Evolutionary conservation across 2,888 invertebrate species (phyloP).

Genomic region (Tortricodes alternella): DNA sequence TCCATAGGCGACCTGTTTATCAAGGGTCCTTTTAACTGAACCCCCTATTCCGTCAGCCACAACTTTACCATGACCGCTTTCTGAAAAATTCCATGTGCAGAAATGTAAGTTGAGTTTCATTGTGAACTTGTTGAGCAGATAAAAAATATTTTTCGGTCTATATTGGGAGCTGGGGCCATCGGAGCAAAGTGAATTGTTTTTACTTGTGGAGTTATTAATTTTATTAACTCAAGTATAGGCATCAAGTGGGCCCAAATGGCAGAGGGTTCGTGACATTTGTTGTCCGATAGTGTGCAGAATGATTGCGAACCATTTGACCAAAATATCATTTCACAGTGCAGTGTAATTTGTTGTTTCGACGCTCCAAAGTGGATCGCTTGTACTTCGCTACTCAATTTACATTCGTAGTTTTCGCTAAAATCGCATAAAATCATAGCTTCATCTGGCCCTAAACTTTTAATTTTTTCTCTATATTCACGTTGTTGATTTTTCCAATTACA

Average conservation of each 20-base stretch:
- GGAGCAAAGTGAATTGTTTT: constrained; percentile 37
- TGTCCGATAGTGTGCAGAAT: constrained; percentile 35
- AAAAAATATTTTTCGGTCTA: constrained; percentile 40
- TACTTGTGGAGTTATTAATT: constrained; percentile 29
- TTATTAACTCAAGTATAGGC: constrained; percentile 34
- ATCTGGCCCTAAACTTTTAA: constrained; percentile 28
- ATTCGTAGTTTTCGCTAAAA: constrained; percentile 38
- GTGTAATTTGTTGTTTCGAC: constrained; percentile 34
- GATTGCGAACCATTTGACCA: constrained; percentile 32
- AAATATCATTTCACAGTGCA: constrained; percentile 38
- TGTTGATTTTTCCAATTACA: constrained; percentile 36
- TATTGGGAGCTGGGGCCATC: constrained; percentile 41
- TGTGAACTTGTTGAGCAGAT: constrained; percentile 33
- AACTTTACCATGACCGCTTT: constrained; percentile 39
- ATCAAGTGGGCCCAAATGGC: constrained; percentile 36
- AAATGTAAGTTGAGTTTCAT: constrained; percentile 31
- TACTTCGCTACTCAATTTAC: constrained; percentile 36
- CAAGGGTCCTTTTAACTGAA: constrained; percentile 37
- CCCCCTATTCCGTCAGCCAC: constrained; percentile 40
- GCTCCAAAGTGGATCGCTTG: constrained; percentile 40
- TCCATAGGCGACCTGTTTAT: constrained; percentile 36
- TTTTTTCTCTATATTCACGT: constrained; percentile 32
- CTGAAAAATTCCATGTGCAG: constrained; percentile 39
- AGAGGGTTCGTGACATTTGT: constrained; percentile 33
- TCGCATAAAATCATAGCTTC: constrained; percentile 35